A percentile compares a stretch with the other conserved stretches of the same genome.
Evolutionary conservation across 2,113 vertebrate genomes (phyloP).

Genomic region (human (Homo sapiens)): DNA sequence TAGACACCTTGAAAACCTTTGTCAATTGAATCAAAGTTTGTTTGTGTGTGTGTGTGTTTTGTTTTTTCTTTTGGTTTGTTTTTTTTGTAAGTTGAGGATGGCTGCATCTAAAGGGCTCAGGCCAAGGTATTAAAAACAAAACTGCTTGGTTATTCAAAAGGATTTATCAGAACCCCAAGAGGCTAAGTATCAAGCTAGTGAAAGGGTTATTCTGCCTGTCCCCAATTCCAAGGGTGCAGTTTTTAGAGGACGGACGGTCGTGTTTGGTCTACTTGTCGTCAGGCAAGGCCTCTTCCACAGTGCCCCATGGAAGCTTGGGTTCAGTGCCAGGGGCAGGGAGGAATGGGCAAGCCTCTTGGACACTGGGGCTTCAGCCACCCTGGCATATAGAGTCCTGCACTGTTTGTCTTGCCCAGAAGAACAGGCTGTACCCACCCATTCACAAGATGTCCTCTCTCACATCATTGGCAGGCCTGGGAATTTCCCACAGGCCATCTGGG

Average conservation of each 20-base stretch:
- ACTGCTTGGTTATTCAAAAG: neutral
- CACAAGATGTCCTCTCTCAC: conserved; percentile 13
- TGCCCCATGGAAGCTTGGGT: neutral
- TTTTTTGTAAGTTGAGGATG: neutral
- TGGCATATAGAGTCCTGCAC: neutral
- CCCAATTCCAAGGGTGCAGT: neutral
- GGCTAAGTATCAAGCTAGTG: neutral
- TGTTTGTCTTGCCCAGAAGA: conserved; percentile 24
- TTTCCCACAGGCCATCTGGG: conserved; percentile 59
- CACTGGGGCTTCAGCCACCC: neutral
- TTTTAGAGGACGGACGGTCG: neutral
- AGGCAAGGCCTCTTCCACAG: neutral
- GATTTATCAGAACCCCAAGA: neutral
- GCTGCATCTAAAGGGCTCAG: neutral
- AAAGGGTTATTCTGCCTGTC: neutral
- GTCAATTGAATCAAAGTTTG: neutral
- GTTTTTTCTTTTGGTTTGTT: neutral
- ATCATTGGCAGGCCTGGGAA: conserved; percentile 14
- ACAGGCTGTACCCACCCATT: conserved; percentile 49
- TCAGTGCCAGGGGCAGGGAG: neutral
- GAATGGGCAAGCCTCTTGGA: neutral
- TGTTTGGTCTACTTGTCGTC: neutral
- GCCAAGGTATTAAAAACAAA: neutral
- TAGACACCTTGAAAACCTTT: neutral
- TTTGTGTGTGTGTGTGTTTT: no score